phyloP scores from a whole-genome alignment of 2,888 invertebrate species.

The Quadroppia sp. region DNA sequence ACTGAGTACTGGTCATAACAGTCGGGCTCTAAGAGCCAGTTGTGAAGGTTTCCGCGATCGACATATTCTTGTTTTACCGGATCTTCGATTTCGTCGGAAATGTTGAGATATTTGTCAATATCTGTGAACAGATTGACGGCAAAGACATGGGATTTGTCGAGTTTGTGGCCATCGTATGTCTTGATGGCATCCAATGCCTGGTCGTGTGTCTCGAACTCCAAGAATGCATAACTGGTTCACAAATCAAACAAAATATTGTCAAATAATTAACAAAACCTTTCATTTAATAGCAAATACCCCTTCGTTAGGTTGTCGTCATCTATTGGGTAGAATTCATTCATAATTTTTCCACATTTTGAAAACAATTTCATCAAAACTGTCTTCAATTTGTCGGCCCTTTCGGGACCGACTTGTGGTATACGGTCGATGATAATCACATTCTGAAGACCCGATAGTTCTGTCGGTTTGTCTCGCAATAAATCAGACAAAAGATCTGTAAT shows the following conservation, averaged over 20 bases:
- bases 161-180: conserved; percentile 72
- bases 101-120: conserved; percentile 85
- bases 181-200: conserved; percentile 85
- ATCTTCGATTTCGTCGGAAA: conserved; percentile 87
- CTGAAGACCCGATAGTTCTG: conserved; percentile 92
- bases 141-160: conserved; percentile 94
- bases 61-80: conserved; percentile 84
- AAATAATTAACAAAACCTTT: conserved; percentile 1
- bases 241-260: conserved; percentile 40
- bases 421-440: conserved; percentile 94
- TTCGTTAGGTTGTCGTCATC: conserved; percentile 77
- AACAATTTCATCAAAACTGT: conserved; percentile 87
- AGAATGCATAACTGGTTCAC: conserved; percentile 69
- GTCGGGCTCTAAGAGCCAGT: conserved; percentile 87
- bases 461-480: conserved; percentile 78
- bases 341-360: conserved; percentile 75
- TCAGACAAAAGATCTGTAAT: conserved; percentile 80
- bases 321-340: conserved; percentile 82
- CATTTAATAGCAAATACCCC: conserved; percentile 59
- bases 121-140: conserved; percentile 90
- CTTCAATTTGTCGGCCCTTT: conserved; percentile 82
- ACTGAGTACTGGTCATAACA: conserved; percentile 94
- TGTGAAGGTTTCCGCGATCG: conserved; percentile 85
- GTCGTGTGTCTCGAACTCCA: conserved; percentile 78
- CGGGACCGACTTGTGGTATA: conserved; percentile 87